Percentiles rank a stretch among this genome's conserved stretches.
Conservation (phyloP, 2,888 invertebrate genomes). For the Cephus spinipes region DNA sequence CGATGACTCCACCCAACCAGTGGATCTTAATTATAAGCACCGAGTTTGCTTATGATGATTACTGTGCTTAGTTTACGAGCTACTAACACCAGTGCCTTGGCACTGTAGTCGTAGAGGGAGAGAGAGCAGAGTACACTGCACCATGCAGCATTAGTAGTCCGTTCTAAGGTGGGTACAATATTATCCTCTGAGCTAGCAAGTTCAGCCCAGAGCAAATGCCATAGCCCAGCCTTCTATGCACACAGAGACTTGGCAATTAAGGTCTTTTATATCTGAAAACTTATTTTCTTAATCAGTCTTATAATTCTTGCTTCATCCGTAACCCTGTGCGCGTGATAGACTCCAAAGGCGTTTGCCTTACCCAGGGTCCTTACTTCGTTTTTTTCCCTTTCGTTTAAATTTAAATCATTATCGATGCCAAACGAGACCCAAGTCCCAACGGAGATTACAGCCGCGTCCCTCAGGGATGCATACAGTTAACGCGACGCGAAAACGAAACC, state of each 20-base stretch:
- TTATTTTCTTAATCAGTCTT: slow-evolving; percentile 27
- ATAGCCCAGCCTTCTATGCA: slow-evolving; percentile 9
- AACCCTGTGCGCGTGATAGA: background rate
- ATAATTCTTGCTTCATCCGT: background rate
- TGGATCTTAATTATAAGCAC: slow-evolving; percentile 1
- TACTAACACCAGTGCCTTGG: slow-evolving; percentile 18
- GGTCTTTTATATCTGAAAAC: slow-evolving; percentile 18
- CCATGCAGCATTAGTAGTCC: background rate
- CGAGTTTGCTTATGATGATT: slow-evolving; percentile 28
- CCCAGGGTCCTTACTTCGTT: background rate
- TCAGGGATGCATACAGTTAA: background rate
- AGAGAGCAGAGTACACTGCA: background rate
- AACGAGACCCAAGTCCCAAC: background rate
- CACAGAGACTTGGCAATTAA: slow-evolving; percentile 19
- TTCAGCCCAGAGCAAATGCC: slow-evolving; percentile 17
- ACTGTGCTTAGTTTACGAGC: slow-evolving; percentile 28
- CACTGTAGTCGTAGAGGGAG: background rate
- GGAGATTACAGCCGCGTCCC: background rate
- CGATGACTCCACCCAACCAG: background rate
- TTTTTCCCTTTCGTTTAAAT: background rate
- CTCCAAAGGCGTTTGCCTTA: background rate
- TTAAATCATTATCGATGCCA: background rate
- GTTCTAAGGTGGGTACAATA: slow-evolving; percentile 7
- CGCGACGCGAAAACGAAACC: background rate
- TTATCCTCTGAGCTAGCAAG: slow-evolving; percentile 16